phyloP scores from a whole-genome alignment of 2,888 invertebrate species.

The Mamestra brassicae region DNA sequence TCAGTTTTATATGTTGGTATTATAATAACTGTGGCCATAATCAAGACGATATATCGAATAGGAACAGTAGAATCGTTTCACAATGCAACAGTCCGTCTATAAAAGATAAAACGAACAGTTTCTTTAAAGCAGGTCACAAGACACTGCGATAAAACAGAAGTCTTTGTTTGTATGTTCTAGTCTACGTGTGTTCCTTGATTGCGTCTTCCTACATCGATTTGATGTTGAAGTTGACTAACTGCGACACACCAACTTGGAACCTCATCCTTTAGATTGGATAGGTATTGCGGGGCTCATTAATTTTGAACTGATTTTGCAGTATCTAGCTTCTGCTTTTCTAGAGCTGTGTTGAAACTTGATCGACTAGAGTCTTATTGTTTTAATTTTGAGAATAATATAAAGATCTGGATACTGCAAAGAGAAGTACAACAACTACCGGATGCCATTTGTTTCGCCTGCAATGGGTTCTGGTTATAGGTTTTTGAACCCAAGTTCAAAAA shows the following conservation, averaged over 20 bases:
- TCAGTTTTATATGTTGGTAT: background rate
- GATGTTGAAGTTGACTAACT: slow-evolving; percentile 26
- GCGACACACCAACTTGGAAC: slow-evolving; percentile 15
- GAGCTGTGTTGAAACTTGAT: background rate
- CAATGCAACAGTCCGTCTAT: background rate
- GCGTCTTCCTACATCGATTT: slow-evolving; percentile 37
- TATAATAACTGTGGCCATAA: background rate
- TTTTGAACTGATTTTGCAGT: slow-evolving; percentile 20
- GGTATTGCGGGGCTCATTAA: slow-evolving; percentile 25
- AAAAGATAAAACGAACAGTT: slow-evolving; percentile 6
- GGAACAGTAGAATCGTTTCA: background rate
- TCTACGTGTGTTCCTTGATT: slow-evolving; percentile 30
- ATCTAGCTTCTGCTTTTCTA: background rate
- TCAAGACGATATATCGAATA: background rate
- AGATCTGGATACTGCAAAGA: too few species aligned
- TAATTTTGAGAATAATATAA: background rate
- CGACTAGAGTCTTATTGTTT: background rate
- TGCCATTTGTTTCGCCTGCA: background rate
- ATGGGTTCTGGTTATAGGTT: too few species aligned
- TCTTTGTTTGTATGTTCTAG: slow-evolving; percentile 30
- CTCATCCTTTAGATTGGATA: slow-evolving; percentile 34
- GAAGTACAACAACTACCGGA: background rate
- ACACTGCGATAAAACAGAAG: background rate
- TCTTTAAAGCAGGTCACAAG: background rate
- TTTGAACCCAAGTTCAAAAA: background rate